Evolutionary conservation across 37 sponge, comb jelly and placozoan genomes (phyloP), one percentile per base, ranked within the genome.

Genomic region (Amphimedon queenslandica): DNA sequence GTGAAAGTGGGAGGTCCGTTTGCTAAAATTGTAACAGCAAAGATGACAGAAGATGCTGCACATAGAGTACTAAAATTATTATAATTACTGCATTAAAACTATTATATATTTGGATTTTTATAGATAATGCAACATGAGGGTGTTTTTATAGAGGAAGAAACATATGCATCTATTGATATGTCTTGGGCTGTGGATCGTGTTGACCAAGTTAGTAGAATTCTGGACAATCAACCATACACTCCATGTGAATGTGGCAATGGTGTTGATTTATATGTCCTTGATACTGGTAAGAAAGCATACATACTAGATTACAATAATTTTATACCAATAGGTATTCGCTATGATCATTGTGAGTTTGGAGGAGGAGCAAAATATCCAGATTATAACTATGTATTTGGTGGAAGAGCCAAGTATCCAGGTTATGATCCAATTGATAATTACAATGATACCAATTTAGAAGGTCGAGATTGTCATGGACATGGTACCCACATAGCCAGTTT

Each of bases 401-500:
- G 61, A 5, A 60, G 61, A n/a, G 61, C 61, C 5, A 11, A 25
- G 5, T 70, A 70, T 16, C 30, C 75, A 0, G 80, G 80, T 18
- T 85, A 74, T 58, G 85, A 80, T 76, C 73, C 81, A 10, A 64
- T 73, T 34, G 82, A 81, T 53, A 30, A 41, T 18, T 3, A 20
- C 3, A 3, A 32, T 41, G 53, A 47, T 47, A 47, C 53, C 53
- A 47, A 47, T 47, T 27, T 69, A 16, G 63, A 60, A 25, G 91
- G 91, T 0, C 6, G 28, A 1, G 91, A 88, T 38, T 88, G 89
- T 42, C 72, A 79, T 65, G 84, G 89, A 3, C 89, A 88, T 56
- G 89, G 89, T 0, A 83, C 89, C 6, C 89, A 88, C 65, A 78
- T 80, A 3, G 86, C 91, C 35, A 84, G 91, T 40, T 37, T 84